Evolutionary conservation across 2,113 vertebrate species (phyloP).

Genomic region (Erythrocercus mccallii): DNA sequence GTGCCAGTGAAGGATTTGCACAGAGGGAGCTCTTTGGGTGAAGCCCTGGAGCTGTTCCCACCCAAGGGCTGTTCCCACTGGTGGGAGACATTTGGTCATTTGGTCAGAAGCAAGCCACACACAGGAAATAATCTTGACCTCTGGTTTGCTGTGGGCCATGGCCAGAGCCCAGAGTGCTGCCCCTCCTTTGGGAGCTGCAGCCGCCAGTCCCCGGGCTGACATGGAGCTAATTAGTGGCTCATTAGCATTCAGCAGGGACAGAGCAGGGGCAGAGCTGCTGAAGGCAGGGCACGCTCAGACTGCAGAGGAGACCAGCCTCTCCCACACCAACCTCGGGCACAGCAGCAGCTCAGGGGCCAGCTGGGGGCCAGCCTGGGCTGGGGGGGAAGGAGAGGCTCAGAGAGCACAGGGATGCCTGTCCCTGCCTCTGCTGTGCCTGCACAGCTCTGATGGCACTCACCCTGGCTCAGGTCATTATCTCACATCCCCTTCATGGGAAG

Average conservation of each 20-base stretch:
- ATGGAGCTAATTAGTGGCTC: neutral
- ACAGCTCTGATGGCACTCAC: neutral
- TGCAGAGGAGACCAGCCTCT: neutral
- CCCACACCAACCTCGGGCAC: neutral
- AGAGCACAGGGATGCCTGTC: neutral
- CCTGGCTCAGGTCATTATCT: neutral
- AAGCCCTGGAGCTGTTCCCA: neutral
- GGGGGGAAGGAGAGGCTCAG: neutral
- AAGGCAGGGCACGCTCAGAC: neutral
- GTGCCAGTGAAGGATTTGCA: neutral
- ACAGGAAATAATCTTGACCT: rapidly evolving
- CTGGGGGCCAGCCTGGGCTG: neutral
- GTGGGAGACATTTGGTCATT: neutral
- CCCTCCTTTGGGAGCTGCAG: neutral
- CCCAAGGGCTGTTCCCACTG: neutral
- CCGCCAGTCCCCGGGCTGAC: neutral
- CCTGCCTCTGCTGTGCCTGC: neutral
- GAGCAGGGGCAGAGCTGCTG: neutral
- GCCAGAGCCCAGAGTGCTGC: neutral
- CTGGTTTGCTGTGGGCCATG: neutral
- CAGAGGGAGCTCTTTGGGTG: neutral
- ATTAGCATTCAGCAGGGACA: neutral
- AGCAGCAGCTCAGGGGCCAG: neutral
- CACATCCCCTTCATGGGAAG: neutral
- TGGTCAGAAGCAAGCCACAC: neutral